Evolutionary conservation across 1,140 invertebrate species (phyloP).

Genomic region (Pissodes strobi): DNA sequence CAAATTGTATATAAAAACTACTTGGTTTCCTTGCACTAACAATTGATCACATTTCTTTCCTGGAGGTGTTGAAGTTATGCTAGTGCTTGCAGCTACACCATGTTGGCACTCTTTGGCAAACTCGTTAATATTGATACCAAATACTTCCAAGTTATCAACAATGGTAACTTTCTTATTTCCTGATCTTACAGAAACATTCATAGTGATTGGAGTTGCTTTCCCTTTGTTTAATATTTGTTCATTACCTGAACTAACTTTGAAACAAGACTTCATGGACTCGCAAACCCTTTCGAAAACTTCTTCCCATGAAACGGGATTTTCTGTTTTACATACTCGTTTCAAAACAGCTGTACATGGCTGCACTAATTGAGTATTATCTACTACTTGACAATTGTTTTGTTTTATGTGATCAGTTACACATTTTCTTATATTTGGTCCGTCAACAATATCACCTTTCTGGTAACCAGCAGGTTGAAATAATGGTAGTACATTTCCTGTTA

Average conservation of each 20-base stretch:
- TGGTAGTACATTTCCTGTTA: slow-evolving; percentile 69
- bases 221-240: slow-evolving; percentile 67
- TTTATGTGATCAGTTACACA: slow-evolving; percentile 79
- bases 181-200: slow-evolving; percentile 75
- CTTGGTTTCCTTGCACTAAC: slow-evolving; percentile 90
- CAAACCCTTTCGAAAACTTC: slow-evolving; percentile 71
- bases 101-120: slow-evolving; percentile 84
- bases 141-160: slow-evolving; percentile 84
- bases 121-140: slow-evolving; percentile 77
- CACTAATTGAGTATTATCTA: slow-evolving; percentile 56
- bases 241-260: slow-evolving; percentile 67
- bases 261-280: slow-evolving; percentile 76
- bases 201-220: slow-evolving; percentile 78
- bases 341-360: slow-evolving; percentile 60
- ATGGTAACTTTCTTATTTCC: slow-evolving; percentile 92
- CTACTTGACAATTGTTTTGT: slow-evolving; percentile 67
- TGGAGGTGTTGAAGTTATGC: slow-evolving; percentile 69
- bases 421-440: slow-evolving; percentile 69
- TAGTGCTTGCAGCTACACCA: slow-evolving; percentile 83
- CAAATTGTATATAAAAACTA: slow-evolving; percentile 74
- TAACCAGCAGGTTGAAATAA: slow-evolving; percentile 65
- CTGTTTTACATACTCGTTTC: slow-evolving; percentile 53
- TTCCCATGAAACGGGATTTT: slow-evolving; percentile 67
- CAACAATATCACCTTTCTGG: slow-evolving; percentile 77
- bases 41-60: slow-evolving; percentile 79